phyloP scores from a whole-genome alignment of 2,888 invertebrate genomes.

The Mimas tiliae region DNA sequence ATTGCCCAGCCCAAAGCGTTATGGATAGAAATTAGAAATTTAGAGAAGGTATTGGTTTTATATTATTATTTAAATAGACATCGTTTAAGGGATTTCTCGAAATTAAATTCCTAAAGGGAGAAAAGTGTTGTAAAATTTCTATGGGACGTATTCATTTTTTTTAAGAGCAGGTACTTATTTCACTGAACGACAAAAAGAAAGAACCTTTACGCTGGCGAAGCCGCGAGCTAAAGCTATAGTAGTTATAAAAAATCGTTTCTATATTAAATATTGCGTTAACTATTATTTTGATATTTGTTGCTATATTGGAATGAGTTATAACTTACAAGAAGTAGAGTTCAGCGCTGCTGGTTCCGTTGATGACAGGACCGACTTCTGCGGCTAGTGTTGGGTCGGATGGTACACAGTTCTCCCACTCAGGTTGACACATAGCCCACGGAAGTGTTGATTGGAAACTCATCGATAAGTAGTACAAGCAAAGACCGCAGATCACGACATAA shows the following conservation, averaged over 20 bases:
- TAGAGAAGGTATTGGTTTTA: too few relatives aligned
- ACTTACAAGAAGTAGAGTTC: slow-evolving; percentile 85
- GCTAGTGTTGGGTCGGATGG: slow-evolving; percentile 61
- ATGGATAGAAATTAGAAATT: too few relatives aligned
- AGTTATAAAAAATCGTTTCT: too few relatives aligned
- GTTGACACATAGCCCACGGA: slow-evolving; percentile 89
- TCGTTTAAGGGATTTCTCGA: too few relatives aligned
- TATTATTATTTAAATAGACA: too few relatives aligned
- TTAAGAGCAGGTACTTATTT: not conserved
- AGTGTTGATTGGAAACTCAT: slow-evolving; percentile 88
- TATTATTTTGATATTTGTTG: not conserved
- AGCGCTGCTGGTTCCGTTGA: slow-evolving; percentile 78
- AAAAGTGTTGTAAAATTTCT: too few relatives aligned
- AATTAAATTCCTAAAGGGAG: too few relatives aligned
- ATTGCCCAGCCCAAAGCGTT: too few relatives aligned
- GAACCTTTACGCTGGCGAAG: too few relatives aligned
- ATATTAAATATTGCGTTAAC: too few relatives aligned
- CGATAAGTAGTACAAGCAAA: slow-evolving; percentile 89
- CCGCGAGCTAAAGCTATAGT: too few relatives aligned
- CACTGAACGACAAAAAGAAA: not conserved
- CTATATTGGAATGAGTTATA: not conserved
- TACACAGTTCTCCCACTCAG: slow-evolving; percentile 81
- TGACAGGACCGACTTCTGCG: slow-evolving; percentile 34
- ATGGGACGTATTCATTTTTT: not conserved
- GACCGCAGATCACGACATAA: slow-evolving; percentile 90